A percentile compares a stretch with the other conserved stretches of the same genome.
These are phyloP conservation scores for Emydocephalus ijimae DNA, from an alignment of 2,113 vertebrate genomes.

Conservation along the genomic window DNA sequence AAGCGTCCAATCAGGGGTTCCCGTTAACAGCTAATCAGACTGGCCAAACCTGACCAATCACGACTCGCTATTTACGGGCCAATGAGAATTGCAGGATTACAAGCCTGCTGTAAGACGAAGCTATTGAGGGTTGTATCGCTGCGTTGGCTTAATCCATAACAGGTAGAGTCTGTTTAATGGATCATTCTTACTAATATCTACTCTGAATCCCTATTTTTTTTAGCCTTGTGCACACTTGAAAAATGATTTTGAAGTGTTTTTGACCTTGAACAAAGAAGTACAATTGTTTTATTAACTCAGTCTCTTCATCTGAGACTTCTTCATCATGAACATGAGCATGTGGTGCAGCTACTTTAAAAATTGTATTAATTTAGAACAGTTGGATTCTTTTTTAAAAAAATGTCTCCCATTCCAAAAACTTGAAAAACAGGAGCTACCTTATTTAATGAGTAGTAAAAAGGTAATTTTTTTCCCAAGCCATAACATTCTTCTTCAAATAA, in stretches of 20 bases:
- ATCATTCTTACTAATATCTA: background rate
- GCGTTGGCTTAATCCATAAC: too few relatives aligned
- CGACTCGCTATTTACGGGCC: too few relatives aligned
- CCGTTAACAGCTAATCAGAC: too few relatives aligned
- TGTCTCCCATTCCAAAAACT: background rate
- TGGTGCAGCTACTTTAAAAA: background rate
- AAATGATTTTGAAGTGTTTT: background rate
- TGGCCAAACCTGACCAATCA: too few relatives aligned
- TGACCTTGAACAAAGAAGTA: background rate
- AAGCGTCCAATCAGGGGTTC: too few relatives aligned
- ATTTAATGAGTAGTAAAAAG: background rate
- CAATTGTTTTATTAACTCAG: background rate
- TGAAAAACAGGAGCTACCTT: background rate
- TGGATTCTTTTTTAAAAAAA: background rate
- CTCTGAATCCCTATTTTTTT: background rate
- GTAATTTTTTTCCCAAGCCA: background rate
- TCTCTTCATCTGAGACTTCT: background rate
- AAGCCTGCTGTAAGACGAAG: too few relatives aligned
- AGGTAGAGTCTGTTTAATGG: background rate
- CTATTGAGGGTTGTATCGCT: too few relatives aligned
- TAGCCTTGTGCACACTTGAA: background rate
- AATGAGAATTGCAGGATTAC: too few relatives aligned
- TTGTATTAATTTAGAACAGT: background rate
- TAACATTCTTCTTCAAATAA: background rate
- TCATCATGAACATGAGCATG: background rate